Conservation (phyloP, 2,888 invertebrate species). For the Cantharis lateralis region DNA sequence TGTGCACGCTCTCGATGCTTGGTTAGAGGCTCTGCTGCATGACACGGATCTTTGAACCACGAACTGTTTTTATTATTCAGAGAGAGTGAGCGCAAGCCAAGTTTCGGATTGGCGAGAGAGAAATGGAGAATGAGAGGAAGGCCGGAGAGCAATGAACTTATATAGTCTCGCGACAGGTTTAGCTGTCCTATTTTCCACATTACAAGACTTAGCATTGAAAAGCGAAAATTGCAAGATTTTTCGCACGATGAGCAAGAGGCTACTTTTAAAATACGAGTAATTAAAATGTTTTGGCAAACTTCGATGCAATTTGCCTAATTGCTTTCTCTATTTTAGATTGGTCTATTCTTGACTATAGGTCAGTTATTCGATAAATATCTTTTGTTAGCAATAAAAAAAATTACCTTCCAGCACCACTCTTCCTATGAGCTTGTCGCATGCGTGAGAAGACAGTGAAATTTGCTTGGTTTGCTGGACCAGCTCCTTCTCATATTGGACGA, state of each 20-base stretch:
- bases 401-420: slow-evolving; percentile 65
- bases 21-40: slow-evolving; percentile 43
- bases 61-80: slow-evolving; percentile 45
- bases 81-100: slow-evolving; percentile 47
- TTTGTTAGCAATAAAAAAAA: slow-evolving; percentile 5
- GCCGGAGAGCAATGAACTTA: slow-evolving; percentile 64
- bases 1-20: slow-evolving; percentile 22
- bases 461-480: slow-evolving; percentile 31
- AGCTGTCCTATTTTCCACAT: slow-evolving; percentile 52
- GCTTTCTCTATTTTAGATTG: neutral
- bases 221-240: slow-evolving; percentile 45
- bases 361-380: neutral
- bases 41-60: slow-evolving; percentile 51
- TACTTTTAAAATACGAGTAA: slow-evolving; percentile 9
- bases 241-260: slow-evolving; percentile 28
- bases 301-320: neutral
- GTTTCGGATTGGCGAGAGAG: slow-evolving; percentile 36
- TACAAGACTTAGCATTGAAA: slow-evolving; percentile 34
- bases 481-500: slow-evolving; percentile 49
- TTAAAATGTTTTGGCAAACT: slow-evolving; percentile 23
- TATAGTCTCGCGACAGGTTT: slow-evolving; percentile 58
- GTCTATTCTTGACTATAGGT: neutral
- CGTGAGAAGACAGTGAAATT: slow-evolving; percentile 39
- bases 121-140: slow-evolving; percentile 56
- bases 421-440: slow-evolving; percentile 62